Base-by-base conservation (phyloP, 2,888 invertebrate genomes). In the Dioctria linearis region DNA sequence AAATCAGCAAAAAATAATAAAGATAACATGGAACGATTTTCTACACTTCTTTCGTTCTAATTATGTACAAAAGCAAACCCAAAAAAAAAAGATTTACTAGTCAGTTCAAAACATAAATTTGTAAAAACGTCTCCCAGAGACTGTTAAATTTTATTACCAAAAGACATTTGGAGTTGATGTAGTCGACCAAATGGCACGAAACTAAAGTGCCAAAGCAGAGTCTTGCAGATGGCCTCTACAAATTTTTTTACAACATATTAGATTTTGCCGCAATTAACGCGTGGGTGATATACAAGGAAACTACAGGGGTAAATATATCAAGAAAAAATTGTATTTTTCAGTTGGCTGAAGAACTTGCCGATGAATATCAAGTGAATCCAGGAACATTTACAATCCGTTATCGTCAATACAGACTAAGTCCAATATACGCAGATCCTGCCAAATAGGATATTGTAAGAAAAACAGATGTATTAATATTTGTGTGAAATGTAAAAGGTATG, bases 291-390 rank as follows among this genome's bases (percentile, higher is more conserved):
- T 81, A 83, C 76, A 82, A 73, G 80, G 78, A 83, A 65, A 82
- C 80, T 54, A 80, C 82, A n/a, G 78, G 71, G 65, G 81, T 79
- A 82, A 82, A 80, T 40, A 84, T 83, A 25, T 83, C 78, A 43
- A 83, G 81, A 81, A 81, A 90, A 79, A n/a, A 87, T 86, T 79
- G 86, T 86, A 25, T 25, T 25, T 25, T 25, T 25, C 25, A 80
- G 79, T 83, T 83, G 57, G 73, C 82, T 57, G 79, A 82, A 83
- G 82, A 80, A 63, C 78, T 80, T 51, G 13, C 9, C 0, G 43
- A 78, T 40, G 66, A 75, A n/a, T 42, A 54, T 67, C 4, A 5
- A n/a, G 49, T 39, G 66, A 46, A 59, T 46, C 51, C 51, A 40
- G 49, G 39, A 66, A 71, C 42, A 78, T 49, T 65, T 66, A n/a